Conservation (phyloP, 2,797 vertebrate species). For the Alfaro cultratus region DNA sequence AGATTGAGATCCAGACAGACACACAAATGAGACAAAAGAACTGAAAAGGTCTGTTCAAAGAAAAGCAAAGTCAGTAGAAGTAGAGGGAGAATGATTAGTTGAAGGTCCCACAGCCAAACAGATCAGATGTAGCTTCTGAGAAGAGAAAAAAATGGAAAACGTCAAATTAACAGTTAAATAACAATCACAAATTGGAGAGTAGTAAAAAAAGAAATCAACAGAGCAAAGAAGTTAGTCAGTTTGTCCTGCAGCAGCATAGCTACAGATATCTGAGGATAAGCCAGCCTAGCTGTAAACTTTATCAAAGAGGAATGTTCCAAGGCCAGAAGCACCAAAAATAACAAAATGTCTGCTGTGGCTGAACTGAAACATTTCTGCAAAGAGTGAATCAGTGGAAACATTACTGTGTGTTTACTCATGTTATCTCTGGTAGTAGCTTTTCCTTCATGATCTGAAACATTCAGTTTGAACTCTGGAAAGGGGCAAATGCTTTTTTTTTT, state of each 20-base stretch:
- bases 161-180: not conserved
- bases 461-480: not conserved
- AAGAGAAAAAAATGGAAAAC: not conserved
- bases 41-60: not conserved
- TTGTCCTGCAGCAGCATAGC: not conserved
- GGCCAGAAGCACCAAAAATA: not conserved
- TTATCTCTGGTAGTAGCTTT: not conserved
- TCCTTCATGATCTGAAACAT: not conserved
- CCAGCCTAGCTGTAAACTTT: not conserved
- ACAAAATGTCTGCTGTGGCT: not conserved
- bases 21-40: not conserved
- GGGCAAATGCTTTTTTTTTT: not conserved
- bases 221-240: not conserved
- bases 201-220: not conserved
- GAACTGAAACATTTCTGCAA: too few relatives aligned
- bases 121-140: too few relatives aligned
- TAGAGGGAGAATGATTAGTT: not conserved
- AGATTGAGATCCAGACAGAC: not conserved
- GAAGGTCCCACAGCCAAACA: not conserved
- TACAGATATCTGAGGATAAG: too few relatives aligned
- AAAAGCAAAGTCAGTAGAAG: not conserved
- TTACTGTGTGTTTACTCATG: not conserved
- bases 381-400: too few relatives aligned
- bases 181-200: not conserved
- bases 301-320: not conserved